Percentiles rank a stretch among this genome's conserved stretches.
These are phyloP conservation scores for Crocidura indochinensis DNA, from an alignment of 2,797 vertebrate genomes.

Conservation along the genomic window DNA sequence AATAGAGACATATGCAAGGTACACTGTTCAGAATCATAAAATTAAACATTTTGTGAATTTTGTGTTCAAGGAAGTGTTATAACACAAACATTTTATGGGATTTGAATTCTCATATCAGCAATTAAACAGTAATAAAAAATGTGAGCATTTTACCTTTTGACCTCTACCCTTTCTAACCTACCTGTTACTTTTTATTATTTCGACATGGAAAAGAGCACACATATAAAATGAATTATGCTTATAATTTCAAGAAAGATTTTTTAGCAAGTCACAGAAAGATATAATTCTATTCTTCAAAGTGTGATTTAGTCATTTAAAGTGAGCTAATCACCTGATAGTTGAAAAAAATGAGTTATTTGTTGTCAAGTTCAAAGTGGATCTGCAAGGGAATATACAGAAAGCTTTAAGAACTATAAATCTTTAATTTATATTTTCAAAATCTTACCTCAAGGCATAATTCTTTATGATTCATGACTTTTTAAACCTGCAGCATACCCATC, in stretches of 20 bases:
- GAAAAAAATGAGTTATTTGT: conserved; percentile 53
- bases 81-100: conserved; percentile 22
- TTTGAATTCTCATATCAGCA: conserved; percentile 58
- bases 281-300: conserved; percentile 57
- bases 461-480: conserved; percentile 79
- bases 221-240: too few relatives aligned
- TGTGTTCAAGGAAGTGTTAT: conserved; percentile 56
- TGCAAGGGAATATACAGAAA: conserved; percentile 68
- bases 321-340: conserved; percentile 35
- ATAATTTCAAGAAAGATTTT: too few relatives aligned
- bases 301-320: conserved; percentile 64
- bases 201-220: neutral
- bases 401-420: conserved; percentile 50
- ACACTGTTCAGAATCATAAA: conserved; percentile 35
- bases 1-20: neutral
- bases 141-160: conserved; percentile 60
- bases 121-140: conserved; percentile 68
- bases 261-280: too few relatives aligned
- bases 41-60: conserved; percentile 47
- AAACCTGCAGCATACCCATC: conserved; percentile 42
- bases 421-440: conserved; percentile 80
- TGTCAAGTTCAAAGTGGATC: conserved; percentile 51
- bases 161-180: conserved; percentile 43
- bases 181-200: too few relatives aligned
- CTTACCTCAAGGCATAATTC: conserved; percentile 74